A percentile compares a stretch with the other conserved stretches of the same genome.
These are phyloP conservation scores for Oryctes rhinoceros DNA, from an alignment of 1,140 invertebrate species.

Conservation along the genomic window DNA sequence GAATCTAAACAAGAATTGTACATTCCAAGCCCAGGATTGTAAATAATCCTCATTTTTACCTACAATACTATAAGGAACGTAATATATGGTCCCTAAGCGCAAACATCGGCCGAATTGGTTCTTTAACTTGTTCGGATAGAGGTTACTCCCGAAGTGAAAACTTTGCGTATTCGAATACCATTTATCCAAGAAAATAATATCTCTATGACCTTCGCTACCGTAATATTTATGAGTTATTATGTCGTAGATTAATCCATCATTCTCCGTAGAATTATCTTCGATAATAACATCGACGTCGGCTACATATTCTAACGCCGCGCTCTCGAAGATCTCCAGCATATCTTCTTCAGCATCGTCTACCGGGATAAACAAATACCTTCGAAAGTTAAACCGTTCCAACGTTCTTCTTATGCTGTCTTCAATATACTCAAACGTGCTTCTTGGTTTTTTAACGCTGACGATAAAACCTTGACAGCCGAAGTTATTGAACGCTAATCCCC, in stretches of 20 bases:
- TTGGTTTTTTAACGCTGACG: conserved; percentile 44
- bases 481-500: conserved; percentile 46
- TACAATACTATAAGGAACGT: conserved; percentile 53
- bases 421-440: conserved; percentile 44
- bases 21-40: neutral
- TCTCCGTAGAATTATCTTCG: neutral
- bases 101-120: conserved; percentile 52
- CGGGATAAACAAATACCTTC: conserved; percentile 50
- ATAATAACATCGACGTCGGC: conserved; percentile 47
- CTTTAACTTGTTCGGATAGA: conserved; percentile 54
- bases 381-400: conserved; percentile 51
- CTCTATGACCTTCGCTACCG: conserved; percentile 42
- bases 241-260: conserved; percentile 28
- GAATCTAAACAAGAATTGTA: neutral
- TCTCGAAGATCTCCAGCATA: conserved; percentile 40
- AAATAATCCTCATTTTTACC: conserved; percentile 44
- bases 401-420: conserved; percentile 48
- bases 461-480: conserved; percentile 53
- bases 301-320: conserved; percentile 47
- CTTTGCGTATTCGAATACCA: conserved; percentile 52
- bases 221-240: conserved; percentile 53
- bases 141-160: conserved; percentile 47
- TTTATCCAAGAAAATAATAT: conserved; percentile 47
- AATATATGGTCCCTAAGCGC: conserved; percentile 50
- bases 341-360: conserved; percentile 17